Conservation (phyloP, 2,113 vertebrate genomes). For the Dipodomys stephensi region DNA sequence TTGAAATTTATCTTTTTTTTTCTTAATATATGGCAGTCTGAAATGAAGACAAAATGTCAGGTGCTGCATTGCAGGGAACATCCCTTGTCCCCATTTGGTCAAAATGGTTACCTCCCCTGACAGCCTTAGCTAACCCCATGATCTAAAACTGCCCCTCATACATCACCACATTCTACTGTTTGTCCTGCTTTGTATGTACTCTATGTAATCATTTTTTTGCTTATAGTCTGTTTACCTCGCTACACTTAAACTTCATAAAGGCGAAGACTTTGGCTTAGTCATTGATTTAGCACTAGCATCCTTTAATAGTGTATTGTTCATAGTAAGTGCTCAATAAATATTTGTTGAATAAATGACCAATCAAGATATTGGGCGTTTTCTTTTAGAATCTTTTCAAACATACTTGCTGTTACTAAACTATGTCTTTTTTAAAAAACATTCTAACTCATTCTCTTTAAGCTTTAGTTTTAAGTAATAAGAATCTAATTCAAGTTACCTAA, state of each 20-base stretch:
- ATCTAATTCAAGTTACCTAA: background rate
- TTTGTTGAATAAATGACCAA: slow-evolving; percentile 28
- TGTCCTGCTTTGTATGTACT: background rate
- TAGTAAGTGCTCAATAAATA: background rate
- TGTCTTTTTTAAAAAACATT: background rate
- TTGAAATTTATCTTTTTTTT: background rate
- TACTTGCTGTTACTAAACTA: background rate
- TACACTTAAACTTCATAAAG: slow-evolving; percentile 23
- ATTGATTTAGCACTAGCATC: background rate
- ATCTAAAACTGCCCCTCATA: background rate
- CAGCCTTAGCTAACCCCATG: background rate
- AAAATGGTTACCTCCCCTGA: background rate
- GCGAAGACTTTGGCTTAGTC: background rate
- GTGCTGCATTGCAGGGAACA: background rate
- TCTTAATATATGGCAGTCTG: background rate
- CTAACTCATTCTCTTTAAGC: background rate
- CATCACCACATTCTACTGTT: background rate
- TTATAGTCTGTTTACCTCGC: background rate
- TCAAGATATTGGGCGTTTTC: background rate
- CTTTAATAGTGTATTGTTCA: background rate
- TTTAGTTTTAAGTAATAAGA: background rate
- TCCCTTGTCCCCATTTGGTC: background rate
- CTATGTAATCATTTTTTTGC: background rate
- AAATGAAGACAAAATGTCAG: background rate
- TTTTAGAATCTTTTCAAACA: slow-evolving; percentile 14